These are phyloP conservation scores for Toxonevra muliebris DNA, from an alignment of 2,888 invertebrate species.

Conservation along the genomic window DNA sequence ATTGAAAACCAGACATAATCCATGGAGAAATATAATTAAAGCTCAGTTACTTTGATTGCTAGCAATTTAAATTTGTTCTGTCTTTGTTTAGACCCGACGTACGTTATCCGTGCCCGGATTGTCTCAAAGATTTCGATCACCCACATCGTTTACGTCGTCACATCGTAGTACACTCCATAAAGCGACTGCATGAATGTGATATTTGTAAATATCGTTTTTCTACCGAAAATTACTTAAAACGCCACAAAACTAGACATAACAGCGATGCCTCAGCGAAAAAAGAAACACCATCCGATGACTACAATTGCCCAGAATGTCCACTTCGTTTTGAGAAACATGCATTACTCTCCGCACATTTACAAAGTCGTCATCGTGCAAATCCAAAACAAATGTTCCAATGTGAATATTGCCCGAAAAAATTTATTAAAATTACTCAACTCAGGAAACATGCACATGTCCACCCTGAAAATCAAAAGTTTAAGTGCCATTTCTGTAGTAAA, in stretches of 20 bases:
- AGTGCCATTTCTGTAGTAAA: conserved; percentile 65
- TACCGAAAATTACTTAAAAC: conserved; percentile 41
- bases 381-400: conserved; percentile 57
- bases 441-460: conserved; percentile 68
- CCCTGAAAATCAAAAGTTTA: conserved; percentile 66
- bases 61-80: too few species aligned
- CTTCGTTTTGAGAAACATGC: conserved; percentile 62
- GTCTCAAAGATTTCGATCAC: conserved; percentile 66
- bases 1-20: too few species aligned
- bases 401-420: conserved; percentile 65
- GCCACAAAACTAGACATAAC: conserved; percentile 43
- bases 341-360: conserved; percentile 52
- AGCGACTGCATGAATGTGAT: conserved; percentile 52
- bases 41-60: background rate
- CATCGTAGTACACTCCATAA: conserved; percentile 46
- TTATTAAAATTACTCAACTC: conserved; percentile 50
- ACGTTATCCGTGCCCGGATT: conserved; percentile 61
- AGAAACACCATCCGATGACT: conserved; percentile 42
- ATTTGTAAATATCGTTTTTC: conserved; percentile 40
- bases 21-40: background rate
- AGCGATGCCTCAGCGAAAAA: background rate
- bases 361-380: conserved; percentile 46
- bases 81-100: too few species aligned
- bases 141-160: conserved; percentile 64
- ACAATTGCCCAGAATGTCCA: conserved; percentile 68